phyloP scores from a whole-genome alignment of 2,888 invertebrate species.

The Notodonta dromedarius region DNA sequence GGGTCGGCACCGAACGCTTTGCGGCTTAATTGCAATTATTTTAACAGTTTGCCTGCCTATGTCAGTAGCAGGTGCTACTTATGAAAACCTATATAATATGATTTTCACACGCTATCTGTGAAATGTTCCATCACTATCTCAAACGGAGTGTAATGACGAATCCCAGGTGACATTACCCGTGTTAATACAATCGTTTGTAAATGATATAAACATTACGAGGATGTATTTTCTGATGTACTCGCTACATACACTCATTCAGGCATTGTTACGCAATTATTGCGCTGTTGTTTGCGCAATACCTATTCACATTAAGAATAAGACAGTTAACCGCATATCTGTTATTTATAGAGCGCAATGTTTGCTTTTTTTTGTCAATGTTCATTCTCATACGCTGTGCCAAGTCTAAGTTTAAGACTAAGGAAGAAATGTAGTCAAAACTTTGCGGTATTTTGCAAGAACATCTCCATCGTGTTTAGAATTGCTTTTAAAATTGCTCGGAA shows the following conservation, averaged over 20 bases:
- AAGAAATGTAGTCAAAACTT: neutral
- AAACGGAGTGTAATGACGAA: constrained; percentile 12
- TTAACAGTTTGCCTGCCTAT: too few species aligned
- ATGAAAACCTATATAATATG: too few species aligned
- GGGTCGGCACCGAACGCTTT: too few species aligned
- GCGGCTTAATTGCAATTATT: too few species aligned
- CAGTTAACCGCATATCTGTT: constrained; percentile 12
- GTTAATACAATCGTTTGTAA: constrained; percentile 24
- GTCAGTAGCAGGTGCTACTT: too few species aligned
- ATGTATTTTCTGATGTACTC: constrained; percentile 13
- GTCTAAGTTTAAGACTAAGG: neutral
- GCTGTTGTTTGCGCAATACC: neutral
- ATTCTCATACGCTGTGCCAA: neutral
- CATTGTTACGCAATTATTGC: constrained; percentile 2
- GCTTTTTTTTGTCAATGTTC: neutral
- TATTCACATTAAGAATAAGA: constrained; percentile 3
- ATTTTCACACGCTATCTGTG: too few species aligned
- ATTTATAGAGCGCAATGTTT: constrained; percentile 1
- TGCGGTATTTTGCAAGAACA: too few species aligned
- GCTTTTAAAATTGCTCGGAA: too few species aligned
- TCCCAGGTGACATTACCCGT: constrained; percentile 11
- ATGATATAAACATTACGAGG: constrained; percentile 18
- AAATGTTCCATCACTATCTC: neutral
- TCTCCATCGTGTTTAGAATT: neutral
- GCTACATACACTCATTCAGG: constrained; percentile 14